A percentile compares a stretch with the other conserved stretches of the same genome.
These are phyloP conservation scores for Phenganax subtilis DNA, from an alignment of 92 coral and sea anemone genomes.

Conservation along the genomic window DNA sequence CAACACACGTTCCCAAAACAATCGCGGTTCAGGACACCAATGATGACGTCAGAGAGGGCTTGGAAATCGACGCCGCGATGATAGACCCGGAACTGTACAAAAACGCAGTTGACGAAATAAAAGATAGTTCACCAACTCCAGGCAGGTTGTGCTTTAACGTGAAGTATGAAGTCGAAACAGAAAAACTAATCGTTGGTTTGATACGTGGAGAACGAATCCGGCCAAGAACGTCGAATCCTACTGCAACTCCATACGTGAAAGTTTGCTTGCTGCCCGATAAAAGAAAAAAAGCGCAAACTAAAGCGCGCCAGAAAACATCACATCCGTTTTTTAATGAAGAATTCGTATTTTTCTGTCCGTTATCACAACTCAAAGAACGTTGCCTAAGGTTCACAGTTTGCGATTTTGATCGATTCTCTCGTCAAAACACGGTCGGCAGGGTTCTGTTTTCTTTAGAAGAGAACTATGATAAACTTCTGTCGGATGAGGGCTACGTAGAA, in stretches of 20 bases:
- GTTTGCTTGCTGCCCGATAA: constrained; percentile 81
- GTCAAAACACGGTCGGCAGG: constrained; percentile 87
- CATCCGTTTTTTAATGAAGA: constrained; percentile 87
- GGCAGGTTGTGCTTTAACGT: constrained; percentile 12
- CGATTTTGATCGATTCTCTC: constrained; percentile 90
- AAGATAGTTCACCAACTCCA: not conserved
- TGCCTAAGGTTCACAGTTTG: constrained; percentile 73
- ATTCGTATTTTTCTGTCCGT: constrained; percentile 65
- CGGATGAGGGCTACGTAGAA: constrained; percentile 56
- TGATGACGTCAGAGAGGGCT: not conserved
- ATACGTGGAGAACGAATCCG: not conserved
- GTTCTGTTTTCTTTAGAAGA: constrained; percentile 60
- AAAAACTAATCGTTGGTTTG: not conserved
- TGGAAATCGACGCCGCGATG: not conserved
- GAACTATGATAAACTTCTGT: constrained; percentile 39
- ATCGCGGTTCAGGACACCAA: not conserved
- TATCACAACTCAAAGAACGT: constrained; percentile 56
- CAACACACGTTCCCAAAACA: constrained; percentile 1
- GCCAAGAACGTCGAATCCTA: not conserved
- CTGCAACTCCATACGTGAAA: constrained; percentile 31
- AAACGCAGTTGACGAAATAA: not conserved
- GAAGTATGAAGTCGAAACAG: not conserved
- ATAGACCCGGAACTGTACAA: constrained; percentile 8
- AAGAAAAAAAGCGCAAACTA: constrained; percentile 73
- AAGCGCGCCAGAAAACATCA: constrained; percentile 67